Evolutionary conservation across 2,113 vertebrate genomes (phyloP).

Genomic region (Desmodus rotundus): DNA sequence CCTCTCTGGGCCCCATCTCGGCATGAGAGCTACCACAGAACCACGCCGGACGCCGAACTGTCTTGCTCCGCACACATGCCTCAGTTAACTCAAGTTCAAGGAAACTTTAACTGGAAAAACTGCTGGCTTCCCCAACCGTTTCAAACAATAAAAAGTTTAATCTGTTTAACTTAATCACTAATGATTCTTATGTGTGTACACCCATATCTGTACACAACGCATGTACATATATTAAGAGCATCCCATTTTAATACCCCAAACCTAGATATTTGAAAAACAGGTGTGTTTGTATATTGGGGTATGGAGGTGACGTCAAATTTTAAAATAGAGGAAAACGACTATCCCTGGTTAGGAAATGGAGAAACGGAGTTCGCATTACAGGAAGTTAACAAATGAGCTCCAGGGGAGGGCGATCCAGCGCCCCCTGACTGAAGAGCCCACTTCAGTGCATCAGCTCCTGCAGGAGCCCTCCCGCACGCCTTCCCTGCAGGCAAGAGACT

Average conservation of each 20-base stretch:
- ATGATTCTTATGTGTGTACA: neutral
- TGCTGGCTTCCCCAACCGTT: neutral
- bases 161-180: neutral
- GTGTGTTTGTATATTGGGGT: neutral
- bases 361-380: neutral
- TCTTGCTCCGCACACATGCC: neutral
- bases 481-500: slow-evolving; percentile 2
- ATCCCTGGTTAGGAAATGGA: neutral
- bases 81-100: neutral
- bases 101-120: neutral
- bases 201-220: neutral
- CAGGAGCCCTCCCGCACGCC: slow-evolving; percentile 7
- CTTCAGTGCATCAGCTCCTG: neutral
- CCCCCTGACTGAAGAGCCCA: neutral
- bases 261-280: neutral
- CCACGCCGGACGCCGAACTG: neutral
- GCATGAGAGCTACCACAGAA: neutral
- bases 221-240: neutral
- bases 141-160: neutral
- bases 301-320: neutral
- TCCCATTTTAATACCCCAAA: neutral
- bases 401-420: neutral
- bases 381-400: slow-evolving; percentile 2
- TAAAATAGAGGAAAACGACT: slow-evolving; percentile 22
- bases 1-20: neutral